Base-by-base conservation (phyloP, 2,888 invertebrate species). In the Thumatha senex region DNA sequence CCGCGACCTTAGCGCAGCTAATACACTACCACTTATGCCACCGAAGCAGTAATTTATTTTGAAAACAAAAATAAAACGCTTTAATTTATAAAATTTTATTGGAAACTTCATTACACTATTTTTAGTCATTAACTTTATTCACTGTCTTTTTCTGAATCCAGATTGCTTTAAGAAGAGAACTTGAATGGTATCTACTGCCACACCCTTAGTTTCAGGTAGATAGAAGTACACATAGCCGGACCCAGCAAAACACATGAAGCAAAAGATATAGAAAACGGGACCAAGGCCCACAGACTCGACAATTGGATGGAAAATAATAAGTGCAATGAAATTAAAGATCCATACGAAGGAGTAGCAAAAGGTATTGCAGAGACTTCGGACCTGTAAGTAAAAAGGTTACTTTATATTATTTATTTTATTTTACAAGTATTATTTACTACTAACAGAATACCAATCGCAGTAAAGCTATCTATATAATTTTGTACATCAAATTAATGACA, bases 171-270 rank as follows among this genome's bases (percentile, higher is more conserved):
- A 62, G 47, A 82, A 83, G 41, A 74, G 47, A 9, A 68, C 47
- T 47, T 84, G 85, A 45, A 86, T 84, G 2, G 75, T 78, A 49
- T 87, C 83, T 3, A 76, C 78, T 0, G 84, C 72, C 1, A 86
- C 58, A 0, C 87, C 89, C 29, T 84, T 89, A 0, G 91, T 92
- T 64, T 92, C 92, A 0, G 91, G 90, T 0, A 92, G 62, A 14
- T 63, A 81, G 11, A 78, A 66, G 1, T 81, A 63, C 13, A 34
- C 18, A 11, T 40, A 46, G 1, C 81, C 76, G 56, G 81, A 89
- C 0, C 76, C 39, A 0, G 68, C 35, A 44, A 84, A 74, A 60
- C 88, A 85, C 1, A 84, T 67, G 0, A 56, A 51, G 0, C 87
- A 79, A 58, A 89, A 92, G 1, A 80, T 55, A 58, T 82, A 84